Conservation (phyloP, 2,797 vertebrate genomes). For the Tragopan temminckii region DNA sequence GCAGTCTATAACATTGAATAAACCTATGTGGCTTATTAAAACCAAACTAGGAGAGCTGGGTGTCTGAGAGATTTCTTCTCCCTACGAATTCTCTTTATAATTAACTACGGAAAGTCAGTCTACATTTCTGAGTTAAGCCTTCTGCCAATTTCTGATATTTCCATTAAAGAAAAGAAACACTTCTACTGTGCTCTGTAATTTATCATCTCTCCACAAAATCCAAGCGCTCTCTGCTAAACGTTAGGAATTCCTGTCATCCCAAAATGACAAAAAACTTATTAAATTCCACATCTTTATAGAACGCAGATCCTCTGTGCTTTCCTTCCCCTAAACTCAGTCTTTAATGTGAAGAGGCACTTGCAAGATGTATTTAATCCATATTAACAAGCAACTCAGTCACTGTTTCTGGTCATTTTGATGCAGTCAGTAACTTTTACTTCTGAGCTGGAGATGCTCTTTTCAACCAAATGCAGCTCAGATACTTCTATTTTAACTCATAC, state of each 20-base stretch:
- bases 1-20: not conserved
- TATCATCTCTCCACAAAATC: not conserved
- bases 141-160: not conserved
- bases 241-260: not conserved
- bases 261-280: not conserved
- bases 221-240: not conserved
- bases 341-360: not conserved
- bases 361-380: not conserved
- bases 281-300: not conserved
- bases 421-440: not conserved
- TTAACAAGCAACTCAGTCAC: not conserved
- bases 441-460: not conserved
- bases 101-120: not conserved
- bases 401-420: not conserved
- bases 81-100: not conserved
- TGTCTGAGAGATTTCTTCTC: not conserved
- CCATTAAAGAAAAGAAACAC: not conserved
- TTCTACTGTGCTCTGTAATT: not conserved
- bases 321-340: not conserved
- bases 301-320: not conserved
- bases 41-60: not conserved
- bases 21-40: not conserved
- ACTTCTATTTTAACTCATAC: not conserved
- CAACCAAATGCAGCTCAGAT: not conserved
- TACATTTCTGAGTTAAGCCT: not conserved